Base-by-base conservation (phyloP, 2,113 vertebrate genomes). In the Raja brachyura region DNA sequence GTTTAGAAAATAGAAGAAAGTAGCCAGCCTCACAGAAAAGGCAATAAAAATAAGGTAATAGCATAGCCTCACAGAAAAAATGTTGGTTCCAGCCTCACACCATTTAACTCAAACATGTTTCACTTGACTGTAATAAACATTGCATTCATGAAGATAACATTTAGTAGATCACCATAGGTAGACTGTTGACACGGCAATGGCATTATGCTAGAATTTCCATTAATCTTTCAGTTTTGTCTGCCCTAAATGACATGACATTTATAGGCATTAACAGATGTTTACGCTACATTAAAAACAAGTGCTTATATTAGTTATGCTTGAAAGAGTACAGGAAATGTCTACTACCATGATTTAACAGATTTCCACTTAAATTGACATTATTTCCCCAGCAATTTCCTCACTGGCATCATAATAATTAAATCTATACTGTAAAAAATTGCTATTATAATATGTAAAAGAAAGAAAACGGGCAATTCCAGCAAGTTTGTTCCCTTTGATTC, bases 291-390 rank as follows among this genome's bases (percentile, higher is more conserved):
- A 88, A 92, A 48, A 92, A 70, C 66, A 39, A 92, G 33, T 92
- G 90, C 66, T 92, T 54, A 92, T 70, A 92, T 92, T 92, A 73
- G 63, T 74, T 92, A 73, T 48, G 31, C 63, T 25, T 92, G 20
- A 48, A 92, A 28, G 70, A 73, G 68, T 73, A 90, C 33, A 70
- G 88, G 31, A 73, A 68, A 39, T 90, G 20, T 28, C 9, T 73
- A 11, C 61, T 14, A 6, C 22, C 39, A n/a, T 31, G 28, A 63
- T 88, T 88, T 63, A 63, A 88, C 59, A 66, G 83, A 56, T 63
- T 86, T n/a, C 18, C 3, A 14, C 68, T 73, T 92, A 66, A 92
- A 33, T 68, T 33, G 20, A 48, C n/a, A 18, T 79, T 6, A 18
- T 4, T 33, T 68, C 86, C 39, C 4, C 5, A 73, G 8, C 33